A percentile compares a stretch with the other conserved stretches of the same genome.
Evolutionary conservation across 2,797 vertebrate species (phyloP).

Genomic region (Australoheros facetus): DNA sequence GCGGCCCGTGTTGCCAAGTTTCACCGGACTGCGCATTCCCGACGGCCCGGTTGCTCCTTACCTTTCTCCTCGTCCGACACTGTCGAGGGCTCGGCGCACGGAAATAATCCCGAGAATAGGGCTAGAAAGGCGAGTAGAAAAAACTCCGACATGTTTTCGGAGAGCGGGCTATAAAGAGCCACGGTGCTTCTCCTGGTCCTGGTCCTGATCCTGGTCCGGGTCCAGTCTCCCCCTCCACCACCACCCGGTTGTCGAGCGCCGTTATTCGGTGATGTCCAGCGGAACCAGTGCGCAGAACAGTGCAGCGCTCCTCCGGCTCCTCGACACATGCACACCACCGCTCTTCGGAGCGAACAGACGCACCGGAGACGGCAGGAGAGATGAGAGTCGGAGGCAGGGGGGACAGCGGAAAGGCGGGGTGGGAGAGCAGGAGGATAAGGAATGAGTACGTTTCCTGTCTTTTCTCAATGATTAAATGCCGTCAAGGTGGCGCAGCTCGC

Average conservation of each 20-base stretch:
- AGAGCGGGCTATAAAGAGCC: constrained; percentile 77
- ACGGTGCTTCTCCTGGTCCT: constrained; percentile 75
- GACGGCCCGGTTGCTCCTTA: constrained; percentile 68
- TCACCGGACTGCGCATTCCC: constrained; percentile 66
- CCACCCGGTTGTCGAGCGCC: constrained; percentile 67
- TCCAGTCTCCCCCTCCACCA: constrained; percentile 68
- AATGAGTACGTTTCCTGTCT: constrained; percentile 68
- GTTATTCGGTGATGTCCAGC: constrained; percentile 75
- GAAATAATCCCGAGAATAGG: constrained; percentile 82
- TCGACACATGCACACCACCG: constrained; percentile 72
- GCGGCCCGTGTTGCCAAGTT: constrained; percentile 72
- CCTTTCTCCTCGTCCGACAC: constrained; percentile 77
- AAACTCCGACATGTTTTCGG: constrained; percentile 83
- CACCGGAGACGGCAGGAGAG: constrained; percentile 57
- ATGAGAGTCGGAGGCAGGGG: constrained; percentile 34
- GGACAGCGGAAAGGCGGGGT: constrained; percentile 47
- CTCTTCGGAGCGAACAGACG: constrained; percentile 52
- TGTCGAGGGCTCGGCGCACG: constrained; percentile 70
- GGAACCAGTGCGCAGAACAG: constrained; percentile 75
- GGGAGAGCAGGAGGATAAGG: constrained; percentile 53
- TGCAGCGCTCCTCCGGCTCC: constrained; percentile 71
- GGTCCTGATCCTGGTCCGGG: constrained; percentile 62
- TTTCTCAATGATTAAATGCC: constrained; percentile 71
- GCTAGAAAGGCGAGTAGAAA: constrained; percentile 77
- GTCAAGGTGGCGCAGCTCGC: constrained; percentile 72